Evolutionary conservation across 2,888 invertebrate species (phyloP), one percentile per base, ranked within the genome.

Genomic region (Platerodrilus igneus): DNA sequence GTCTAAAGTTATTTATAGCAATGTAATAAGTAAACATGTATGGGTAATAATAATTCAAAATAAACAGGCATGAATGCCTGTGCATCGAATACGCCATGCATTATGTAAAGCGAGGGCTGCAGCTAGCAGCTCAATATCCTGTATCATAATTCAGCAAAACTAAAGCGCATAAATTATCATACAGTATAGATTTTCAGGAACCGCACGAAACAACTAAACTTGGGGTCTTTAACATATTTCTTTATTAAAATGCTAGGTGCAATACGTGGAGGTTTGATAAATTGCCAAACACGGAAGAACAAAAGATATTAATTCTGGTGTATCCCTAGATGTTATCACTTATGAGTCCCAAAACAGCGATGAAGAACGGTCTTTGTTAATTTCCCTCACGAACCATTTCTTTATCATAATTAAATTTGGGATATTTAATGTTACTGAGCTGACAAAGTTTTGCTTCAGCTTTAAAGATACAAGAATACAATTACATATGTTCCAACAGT

Each of bases 341-440:
- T 48, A 51, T 44, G 36, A 29, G 34, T 43, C 58, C 47, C 55
- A 15, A 10, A 53, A 41, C 55, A 37, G 21, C 45, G 44, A 53
- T 50, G 45, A 45, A 47, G 45, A 40, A 44, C 45, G 39, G 47
- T 41, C 46, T 47, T 55, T 54, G 48, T 52, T 57, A 55, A 57
- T 56, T 56, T 57, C 49, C 53, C 53, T 47, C 50, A 55, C 56
- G 53, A 55, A 55, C 50, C 45, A 50, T 57, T 52, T 51, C 53
- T 56, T 52, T 47, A 47, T 51, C 50, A 48, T 54, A 58, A 57
- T 56, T 56, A 52, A 56, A 55, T 53, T 50, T 50, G 50, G 46
- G 50, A 47, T 25, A 37, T 41, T 21, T 10, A n/a, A 6, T 3
- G 5, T 2, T 21, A 14, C 15, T 31, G 21, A 7, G 4, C 22